Conservation (phyloP, 2,888 invertebrate genomes). For the Agonopterix alstromeriana region DNA sequence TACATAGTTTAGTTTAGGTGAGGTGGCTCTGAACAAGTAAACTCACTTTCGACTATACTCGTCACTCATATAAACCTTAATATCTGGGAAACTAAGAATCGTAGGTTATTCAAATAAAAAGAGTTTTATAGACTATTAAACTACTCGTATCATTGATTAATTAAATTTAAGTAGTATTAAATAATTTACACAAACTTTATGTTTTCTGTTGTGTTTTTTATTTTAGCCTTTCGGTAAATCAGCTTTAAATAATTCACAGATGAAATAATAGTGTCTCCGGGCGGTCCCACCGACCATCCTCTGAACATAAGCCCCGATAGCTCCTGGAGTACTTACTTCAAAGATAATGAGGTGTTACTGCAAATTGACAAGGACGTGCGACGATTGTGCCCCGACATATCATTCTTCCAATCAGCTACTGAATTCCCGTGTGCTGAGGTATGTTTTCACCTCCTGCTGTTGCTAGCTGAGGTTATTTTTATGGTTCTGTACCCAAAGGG, state of each 20-base stretch:
- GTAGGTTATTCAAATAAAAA: neutral
- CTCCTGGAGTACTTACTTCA: constrained; percentile 96
- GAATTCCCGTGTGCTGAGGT: constrained; percentile 91
- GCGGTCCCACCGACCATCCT: constrained; percentile 89
- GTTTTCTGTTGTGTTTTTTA: neutral
- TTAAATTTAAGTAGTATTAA: too few species aligned
- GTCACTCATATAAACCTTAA: too few species aligned
- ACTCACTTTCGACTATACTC: too few species aligned
- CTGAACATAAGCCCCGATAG: constrained; percentile 96
- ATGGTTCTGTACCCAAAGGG: too few species aligned
- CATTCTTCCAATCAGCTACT: constrained; percentile 96
- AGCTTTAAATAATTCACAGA: constrained; percentile 63
- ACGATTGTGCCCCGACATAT: constrained; percentile 95
- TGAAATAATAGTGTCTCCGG: constrained; percentile 92
- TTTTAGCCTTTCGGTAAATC: neutral
- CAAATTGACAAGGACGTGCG: constrained; percentile 99
- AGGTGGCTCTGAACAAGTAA: too few species aligned
- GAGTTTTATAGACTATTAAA: neutral
- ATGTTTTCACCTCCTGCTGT: constrained; percentile 1
- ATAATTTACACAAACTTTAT: neutral
- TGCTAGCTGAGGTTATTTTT: too few species aligned
- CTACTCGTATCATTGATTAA: too few species aligned
- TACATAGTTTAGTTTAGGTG: too few species aligned
- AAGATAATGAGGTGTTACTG: constrained; percentile 96
- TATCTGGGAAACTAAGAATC: too few species aligned